Base-by-base conservation (phyloP, 2,797 vertebrate genomes). In the Schizothorax lantsangensis region DNA sequence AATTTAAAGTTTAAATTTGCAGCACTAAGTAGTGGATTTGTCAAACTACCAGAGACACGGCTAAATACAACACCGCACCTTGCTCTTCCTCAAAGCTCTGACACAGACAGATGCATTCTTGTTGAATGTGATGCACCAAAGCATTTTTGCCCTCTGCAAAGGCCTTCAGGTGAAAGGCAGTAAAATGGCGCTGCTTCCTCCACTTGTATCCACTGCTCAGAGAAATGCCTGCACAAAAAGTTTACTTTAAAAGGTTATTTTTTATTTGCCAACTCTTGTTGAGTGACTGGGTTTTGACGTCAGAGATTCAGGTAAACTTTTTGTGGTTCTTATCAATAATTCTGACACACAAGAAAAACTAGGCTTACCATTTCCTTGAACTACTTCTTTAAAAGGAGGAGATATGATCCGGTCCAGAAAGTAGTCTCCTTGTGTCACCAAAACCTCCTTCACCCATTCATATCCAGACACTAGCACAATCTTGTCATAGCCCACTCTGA, bases 161-260 rank as follows among this genome's bases (percentile, higher is more conserved):
- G 49, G 75, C 64, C 59, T 88, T 88, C 36, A 89, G 80, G 49
- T 87, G 86, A 71, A 38, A 45, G 26, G 81, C 26, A 15, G 59
- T 79, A 84, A 87, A 91, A 54, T 81, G 80, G 10, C 72, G 68
- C 69, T 90, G 89, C n/a, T 71, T 84, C 52, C 81, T 83, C 89
- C 88, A 89, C 47, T 49, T 87, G 66, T 84, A 85, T 14, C 86
- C 90, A 83, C 72, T 91, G 57, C 57, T 89, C 15, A 30, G 21
- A 69, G 81, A 84, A 43, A 90, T 83, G 40, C 88, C 88, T 89
- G 87, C 6, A 81, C n/a, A 33, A 74, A 71, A n/a, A 19, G 0
- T 10, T 12, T 23, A 64, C 43, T 71, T 38, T 38, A 30, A 30
- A n/a, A 19, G 0, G 15, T 12, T 23, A 64, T 57, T 71, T 38